A percentile compares a stretch with the other conserved stretches of the same genome.
These are phyloP conservation scores for Gopherus evgoodei DNA, from an alignment of 2,113 vertebrate species.

Conservation along the genomic window DNA sequence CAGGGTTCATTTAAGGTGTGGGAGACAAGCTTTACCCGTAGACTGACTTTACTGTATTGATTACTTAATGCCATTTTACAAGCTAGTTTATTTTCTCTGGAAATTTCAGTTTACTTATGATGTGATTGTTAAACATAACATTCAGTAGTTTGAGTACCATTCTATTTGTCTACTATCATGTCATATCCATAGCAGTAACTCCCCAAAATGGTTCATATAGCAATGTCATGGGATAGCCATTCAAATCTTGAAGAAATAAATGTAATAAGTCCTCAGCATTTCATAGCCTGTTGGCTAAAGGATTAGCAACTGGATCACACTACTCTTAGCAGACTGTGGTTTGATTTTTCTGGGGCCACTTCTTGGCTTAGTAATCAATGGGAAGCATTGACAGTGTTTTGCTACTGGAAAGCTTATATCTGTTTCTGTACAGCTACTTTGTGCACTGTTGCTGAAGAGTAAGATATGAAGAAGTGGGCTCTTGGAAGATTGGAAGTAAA, in stretches of 20 bases:
- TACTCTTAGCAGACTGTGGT: neutral
- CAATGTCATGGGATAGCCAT: neutral
- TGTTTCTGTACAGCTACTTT: neutral
- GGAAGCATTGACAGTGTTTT: neutral
- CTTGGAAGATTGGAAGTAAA: neutral
- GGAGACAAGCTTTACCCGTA: neutral
- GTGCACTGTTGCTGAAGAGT: neutral
- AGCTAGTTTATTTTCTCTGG: neutral
- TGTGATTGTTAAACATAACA: neutral
- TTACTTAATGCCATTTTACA: neutral
- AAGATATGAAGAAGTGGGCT: neutral
- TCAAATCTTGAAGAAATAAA: neutral
- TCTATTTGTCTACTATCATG: neutral
- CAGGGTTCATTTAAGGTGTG: constrained; percentile 8
- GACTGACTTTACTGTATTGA: neutral
- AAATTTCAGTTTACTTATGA: neutral
- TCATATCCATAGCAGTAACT: neutral
- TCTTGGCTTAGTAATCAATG: neutral
- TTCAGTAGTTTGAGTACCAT: neutral
- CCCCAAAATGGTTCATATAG: neutral
- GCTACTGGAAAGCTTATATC: neutral
- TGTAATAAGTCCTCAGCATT: neutral
- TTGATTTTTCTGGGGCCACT: neutral
- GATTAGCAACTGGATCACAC: neutral
- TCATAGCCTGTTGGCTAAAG: neutral